Conservation (phyloP, 2,797 vertebrate genomes). For the Pseudochirops cupreus region DNA sequence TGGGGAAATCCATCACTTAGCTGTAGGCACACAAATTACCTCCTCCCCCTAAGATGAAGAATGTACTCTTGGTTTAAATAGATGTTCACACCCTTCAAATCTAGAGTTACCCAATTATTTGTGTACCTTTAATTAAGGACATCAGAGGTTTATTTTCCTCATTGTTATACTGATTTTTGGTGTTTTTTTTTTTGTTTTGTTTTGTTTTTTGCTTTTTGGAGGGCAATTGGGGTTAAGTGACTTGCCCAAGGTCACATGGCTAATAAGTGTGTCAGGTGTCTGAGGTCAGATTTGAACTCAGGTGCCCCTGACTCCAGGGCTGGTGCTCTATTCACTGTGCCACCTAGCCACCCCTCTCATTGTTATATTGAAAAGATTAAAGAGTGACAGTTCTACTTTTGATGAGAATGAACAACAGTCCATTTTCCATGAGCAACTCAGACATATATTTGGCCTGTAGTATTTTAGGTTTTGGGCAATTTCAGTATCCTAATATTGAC, state of each 20-base stretch:
- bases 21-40: slow-evolving; percentile 68
- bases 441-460: neutral
- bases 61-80: slow-evolving; percentile 43
- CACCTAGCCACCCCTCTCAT: neutral
- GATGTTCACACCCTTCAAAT: neutral
- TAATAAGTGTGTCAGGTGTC: too few species aligned
- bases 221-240: too few species aligned
- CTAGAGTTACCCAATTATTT: neutral
- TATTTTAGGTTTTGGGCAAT: slow-evolving; percentile 33
- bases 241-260: too few species aligned
- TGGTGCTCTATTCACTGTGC: too few species aligned
- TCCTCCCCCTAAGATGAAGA: slow-evolving; percentile 54
- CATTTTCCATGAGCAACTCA: neutral
- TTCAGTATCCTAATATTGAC: slow-evolving; percentile 7
- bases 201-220: too few species aligned
- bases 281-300: too few species aligned
- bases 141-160: slow-evolving; percentile 19
- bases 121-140: slow-evolving; percentile 1
- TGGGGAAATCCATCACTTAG: slow-evolving; percentile 72
- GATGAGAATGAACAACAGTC: neutral
- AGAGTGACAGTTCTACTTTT: neutral
- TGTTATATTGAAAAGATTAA: slow-evolving; percentile 31
- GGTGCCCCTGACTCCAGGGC: too few species aligned
- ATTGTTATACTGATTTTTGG: too few species aligned
- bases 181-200: too few species aligned